These are phyloP conservation scores for Chelonoidis abingdonii DNA, from an alignment of 2,113 vertebrate genomes.

Conservation along the genomic window DNA sequence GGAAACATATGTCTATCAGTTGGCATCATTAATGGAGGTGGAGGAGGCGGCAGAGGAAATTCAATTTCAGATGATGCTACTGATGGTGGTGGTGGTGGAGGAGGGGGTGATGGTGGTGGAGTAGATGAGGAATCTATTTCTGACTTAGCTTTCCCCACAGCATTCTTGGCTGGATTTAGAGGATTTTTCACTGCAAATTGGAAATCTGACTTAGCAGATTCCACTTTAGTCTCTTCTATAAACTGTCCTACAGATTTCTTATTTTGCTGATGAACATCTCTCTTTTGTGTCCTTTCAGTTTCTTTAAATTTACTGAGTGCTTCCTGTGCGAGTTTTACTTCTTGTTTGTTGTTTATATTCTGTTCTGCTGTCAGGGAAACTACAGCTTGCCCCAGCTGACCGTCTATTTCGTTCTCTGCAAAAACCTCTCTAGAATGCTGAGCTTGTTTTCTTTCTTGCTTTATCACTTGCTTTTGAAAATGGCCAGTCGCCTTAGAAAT, in stretches of 20 bases:
- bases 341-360: conserved; percentile 36
- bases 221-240: conserved; percentile 47
- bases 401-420: conserved; percentile 33
- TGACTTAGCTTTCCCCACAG: conserved; percentile 74
- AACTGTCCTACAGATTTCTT: conserved; percentile 45
- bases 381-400: conserved; percentile 25
- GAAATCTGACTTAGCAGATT: conserved; percentile 55
- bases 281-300: conserved; percentile 49
- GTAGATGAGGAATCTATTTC: conserved; percentile 81
- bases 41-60: conserved; percentile 87
- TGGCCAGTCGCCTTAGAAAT: background rate
- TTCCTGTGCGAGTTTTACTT: conserved; percentile 40
- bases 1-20: conserved; percentile 58
- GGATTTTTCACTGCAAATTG: conserved; percentile 52
- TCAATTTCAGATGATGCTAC: conserved; percentile 76
- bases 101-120: conserved; percentile 75
- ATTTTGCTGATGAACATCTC: conserved; percentile 28
- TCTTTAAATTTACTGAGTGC: conserved; percentile 39
- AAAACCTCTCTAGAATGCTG: conserved; percentile 41
- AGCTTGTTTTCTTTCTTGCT: conserved; percentile 35
- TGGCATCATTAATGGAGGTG: conserved; percentile 81
- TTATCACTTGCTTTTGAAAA: conserved; percentile 46
- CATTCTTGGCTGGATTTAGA: conserved; percentile 58
- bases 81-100: conserved; percentile 70
- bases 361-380: conserved; percentile 52